Evolutionary conservation across 2,113 vertebrate genomes (phyloP).

Genomic region (Engystomops pustulosus): DNA sequence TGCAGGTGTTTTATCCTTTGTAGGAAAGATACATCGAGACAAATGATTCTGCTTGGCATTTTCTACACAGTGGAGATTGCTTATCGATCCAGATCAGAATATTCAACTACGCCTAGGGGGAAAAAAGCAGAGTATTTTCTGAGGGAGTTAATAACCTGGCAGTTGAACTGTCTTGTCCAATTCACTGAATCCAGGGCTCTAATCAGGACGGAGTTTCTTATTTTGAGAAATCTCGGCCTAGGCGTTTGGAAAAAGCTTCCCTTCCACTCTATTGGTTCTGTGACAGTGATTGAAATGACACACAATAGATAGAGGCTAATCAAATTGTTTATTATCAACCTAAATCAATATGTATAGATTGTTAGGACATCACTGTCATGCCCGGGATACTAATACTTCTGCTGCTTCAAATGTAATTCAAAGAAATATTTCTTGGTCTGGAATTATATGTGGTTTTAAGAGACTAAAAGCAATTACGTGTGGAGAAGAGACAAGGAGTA

Average conservation of each 20-base stretch:
- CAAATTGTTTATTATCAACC: constrained; percentile 99
- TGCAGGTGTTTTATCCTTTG: constrained; percentile 89
- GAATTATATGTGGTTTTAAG: constrained; percentile 74
- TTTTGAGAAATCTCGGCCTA: constrained; percentile 85
- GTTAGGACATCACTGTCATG: constrained; percentile 97
- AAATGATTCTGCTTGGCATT: constrained; percentile 99
- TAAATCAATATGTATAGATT: constrained; percentile 99
- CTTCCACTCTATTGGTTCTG: constrained; percentile 90
- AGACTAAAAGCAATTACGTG: constrained; percentile 67
- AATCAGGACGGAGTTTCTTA: constrained; percentile 98
- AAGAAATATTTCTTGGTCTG: constrained; percentile 65
- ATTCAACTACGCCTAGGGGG: constrained; percentile 89
- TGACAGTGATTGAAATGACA: constrained; percentile 99
- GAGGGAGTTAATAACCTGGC: constrained; percentile 99
- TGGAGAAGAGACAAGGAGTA: constrained; percentile 48
- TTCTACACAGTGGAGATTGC: constrained; percentile 99
- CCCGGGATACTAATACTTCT: constrained; percentile 83
- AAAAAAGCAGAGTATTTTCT: constrained; percentile 98
- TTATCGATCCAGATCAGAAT: constrained; percentile 99
- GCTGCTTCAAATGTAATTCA: constrained; percentile 72
- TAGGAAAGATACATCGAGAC: constrained; percentile 90
- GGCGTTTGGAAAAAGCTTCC: constrained; percentile 71
- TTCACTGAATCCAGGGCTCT: constrained; percentile 97
- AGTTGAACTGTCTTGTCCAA: constrained; percentile 99
- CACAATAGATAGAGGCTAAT: constrained; percentile 98